These are phyloP conservation scores for Solea solea DNA, from an alignment of 2,113 vertebrate species.

Conservation along the genomic window DNA sequence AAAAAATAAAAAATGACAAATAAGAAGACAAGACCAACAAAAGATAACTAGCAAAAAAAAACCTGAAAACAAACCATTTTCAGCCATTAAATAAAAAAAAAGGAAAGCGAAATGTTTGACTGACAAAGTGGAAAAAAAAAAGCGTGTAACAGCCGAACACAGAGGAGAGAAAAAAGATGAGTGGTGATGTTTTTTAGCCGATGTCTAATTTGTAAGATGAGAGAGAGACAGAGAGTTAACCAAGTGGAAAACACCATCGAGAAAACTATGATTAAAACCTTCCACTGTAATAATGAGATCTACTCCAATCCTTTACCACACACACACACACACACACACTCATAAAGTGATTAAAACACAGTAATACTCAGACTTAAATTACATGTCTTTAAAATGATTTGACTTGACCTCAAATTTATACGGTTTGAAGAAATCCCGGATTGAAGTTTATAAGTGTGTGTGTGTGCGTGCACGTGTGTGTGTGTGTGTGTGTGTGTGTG, in stretches of 20 bases:
- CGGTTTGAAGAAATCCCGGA: slow-evolving; percentile 24
- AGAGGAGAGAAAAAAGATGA: slow-evolving; percentile 1
- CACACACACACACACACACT: slow-evolving; percentile 49
- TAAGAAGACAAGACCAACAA: background rate
- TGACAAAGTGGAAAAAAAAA: background rate
- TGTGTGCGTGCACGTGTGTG: slow-evolving; percentile 9
- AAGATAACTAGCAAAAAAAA: too few relatives aligned
- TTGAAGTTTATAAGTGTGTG: slow-evolving; percentile 20
- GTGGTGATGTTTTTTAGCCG: slow-evolving; percentile 23
- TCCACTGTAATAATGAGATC: slow-evolving; percentile 73
- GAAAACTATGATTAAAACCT: slow-evolving; percentile 70
- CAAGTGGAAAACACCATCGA: slow-evolving; percentile 69
- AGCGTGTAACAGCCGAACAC: background rate
- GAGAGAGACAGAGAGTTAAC: slow-evolving; percentile 53
- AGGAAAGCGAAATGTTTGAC: background rate
- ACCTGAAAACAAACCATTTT: background rate
- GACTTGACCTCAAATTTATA: slow-evolving; percentile 56
- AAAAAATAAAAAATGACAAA: background rate
- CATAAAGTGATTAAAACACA: slow-evolving; percentile 19
- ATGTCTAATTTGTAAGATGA: slow-evolving; percentile 47
- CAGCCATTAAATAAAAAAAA: background rate
- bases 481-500: slow-evolving; percentile 3
- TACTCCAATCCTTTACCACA: slow-evolving; percentile 60
- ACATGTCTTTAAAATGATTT: slow-evolving; percentile 32
- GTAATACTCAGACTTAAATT: slow-evolving; percentile 43